Conservation (phyloP, 2,888 invertebrate genomes). For the Thera obeliscata region DNA sequence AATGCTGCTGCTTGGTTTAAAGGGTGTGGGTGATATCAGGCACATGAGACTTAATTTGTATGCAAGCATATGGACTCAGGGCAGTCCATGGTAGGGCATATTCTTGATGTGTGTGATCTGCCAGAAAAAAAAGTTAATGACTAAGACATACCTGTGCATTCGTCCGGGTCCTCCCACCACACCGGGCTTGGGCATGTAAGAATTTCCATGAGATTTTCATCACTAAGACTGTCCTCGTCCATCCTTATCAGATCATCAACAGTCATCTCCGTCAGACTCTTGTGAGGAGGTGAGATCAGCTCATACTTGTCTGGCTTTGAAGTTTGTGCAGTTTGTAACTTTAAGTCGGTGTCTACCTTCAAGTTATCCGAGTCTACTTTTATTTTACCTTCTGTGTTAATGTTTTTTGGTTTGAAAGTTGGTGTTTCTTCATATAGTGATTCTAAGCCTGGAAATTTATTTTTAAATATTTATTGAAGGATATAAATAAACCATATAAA, state of each 20-base stretch:
- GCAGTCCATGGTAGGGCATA: too few relatives aligned
- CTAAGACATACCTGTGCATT: constrained; percentile 57
- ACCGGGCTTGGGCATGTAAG: constrained; percentile 77
- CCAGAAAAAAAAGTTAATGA: background rate
- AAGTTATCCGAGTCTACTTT: background rate
- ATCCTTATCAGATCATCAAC: constrained; percentile 58
- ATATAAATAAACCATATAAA: too few relatives aligned
- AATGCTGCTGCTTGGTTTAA: too few relatives aligned
- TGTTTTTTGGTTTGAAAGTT: background rate
- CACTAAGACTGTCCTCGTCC: constrained; percentile 62
- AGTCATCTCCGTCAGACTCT: constrained; percentile 45
- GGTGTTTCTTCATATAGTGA: background rate
- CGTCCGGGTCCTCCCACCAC: constrained; percentile 73
- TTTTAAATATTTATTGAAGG: too few relatives aligned
- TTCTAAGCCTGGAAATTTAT: constrained; percentile 13
- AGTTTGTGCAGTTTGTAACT: background rate
- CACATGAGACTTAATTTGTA: too few relatives aligned
- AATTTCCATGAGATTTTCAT: constrained; percentile 74
- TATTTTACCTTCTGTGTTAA: background rate
- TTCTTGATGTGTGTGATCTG: too few relatives aligned
- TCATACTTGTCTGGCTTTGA: constrained; percentile 12
- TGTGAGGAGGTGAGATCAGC: constrained; percentile 21
- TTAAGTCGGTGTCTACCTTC: background rate
- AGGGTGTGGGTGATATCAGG: too few relatives aligned
- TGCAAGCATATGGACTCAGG: too few relatives aligned